phyloP scores from a whole-genome alignment of 2,113 vertebrate species.

The Pseudopodoces humilis region DNA sequence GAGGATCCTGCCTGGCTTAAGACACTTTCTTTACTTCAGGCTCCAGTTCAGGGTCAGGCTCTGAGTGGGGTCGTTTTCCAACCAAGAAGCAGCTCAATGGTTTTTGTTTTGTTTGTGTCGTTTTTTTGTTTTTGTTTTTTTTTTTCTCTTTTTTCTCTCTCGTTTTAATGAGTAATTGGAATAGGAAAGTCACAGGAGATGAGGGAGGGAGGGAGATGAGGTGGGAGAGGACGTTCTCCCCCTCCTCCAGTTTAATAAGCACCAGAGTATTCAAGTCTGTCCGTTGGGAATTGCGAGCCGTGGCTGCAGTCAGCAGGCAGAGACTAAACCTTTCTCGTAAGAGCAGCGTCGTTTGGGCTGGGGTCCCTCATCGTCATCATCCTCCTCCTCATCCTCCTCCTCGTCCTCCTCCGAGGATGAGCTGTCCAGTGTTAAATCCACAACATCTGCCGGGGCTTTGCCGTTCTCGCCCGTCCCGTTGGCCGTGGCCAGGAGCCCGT shows the following conservation, averaged over 20 bases:
- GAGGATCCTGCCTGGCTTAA: constrained; percentile 40
- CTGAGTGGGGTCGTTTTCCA: constrained; percentile 20
- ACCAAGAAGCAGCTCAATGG: constrained; percentile 54
- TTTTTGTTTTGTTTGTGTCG: neutral
- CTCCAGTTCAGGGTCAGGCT: constrained; percentile 38
- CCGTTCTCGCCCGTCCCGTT: constrained; percentile 83
- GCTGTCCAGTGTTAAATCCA: constrained; percentile 97
- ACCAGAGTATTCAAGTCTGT: constrained; percentile 74
- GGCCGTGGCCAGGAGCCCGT: constrained; percentile 82
- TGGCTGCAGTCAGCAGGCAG: constrained; percentile 88
- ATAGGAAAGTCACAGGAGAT: constrained; percentile 68
- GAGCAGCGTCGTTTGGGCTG: constrained; percentile 91
- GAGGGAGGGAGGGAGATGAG: constrained; percentile 61
- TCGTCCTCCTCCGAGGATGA: constrained; percentile 89
- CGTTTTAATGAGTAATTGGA: constrained; percentile 40
- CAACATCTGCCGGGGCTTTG: constrained; percentile 84
- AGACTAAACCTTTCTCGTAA: constrained; percentile 94
- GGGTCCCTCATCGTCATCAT: constrained; percentile 87
- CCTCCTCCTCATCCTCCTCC: constrained; percentile 91
- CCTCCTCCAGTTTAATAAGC: constrained; percentile 67
- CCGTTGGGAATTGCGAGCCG: neutral
- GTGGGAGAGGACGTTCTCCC: constrained; percentile 43
- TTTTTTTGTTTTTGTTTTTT: neutral
- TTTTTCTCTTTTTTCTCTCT: neutral
- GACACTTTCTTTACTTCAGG: constrained; percentile 31